Percentiles rank a stretch among this genome's conserved stretches.
phyloP scores from a whole-genome alignment of 2,113 vertebrate genomes.

The Entelurus aequoreus region DNA sequence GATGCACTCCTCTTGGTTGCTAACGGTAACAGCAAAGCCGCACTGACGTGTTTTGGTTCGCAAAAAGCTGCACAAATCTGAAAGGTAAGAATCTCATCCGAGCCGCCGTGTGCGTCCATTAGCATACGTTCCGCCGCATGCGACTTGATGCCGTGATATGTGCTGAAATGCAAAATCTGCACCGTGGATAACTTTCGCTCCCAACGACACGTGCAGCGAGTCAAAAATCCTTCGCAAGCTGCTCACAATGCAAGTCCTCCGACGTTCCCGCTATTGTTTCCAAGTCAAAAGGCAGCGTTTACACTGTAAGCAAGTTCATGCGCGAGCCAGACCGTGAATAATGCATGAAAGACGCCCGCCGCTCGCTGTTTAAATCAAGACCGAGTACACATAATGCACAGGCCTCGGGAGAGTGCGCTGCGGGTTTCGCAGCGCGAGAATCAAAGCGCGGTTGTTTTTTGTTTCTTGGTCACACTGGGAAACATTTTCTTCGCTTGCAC shows the following conservation, averaged over 20 bases:
- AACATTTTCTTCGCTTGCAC: slow-evolving; percentile 33
- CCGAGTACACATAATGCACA: slow-evolving; percentile 52
- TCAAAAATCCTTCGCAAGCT: slow-evolving; percentile 26
- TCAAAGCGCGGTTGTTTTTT: slow-evolving; percentile 38
- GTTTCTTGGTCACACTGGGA: slow-evolving; percentile 32
- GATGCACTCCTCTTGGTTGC: too few species aligned
- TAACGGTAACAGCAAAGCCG: too few species aligned
- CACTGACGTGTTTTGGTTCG: too few species aligned
- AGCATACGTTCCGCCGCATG: background rate
- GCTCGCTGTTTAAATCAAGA: slow-evolving; percentile 51
- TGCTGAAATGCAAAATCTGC: background rate
- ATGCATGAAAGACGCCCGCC: slow-evolving; percentile 50
- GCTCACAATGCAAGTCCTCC: slow-evolving; percentile 8
- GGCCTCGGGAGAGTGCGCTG: slow-evolving; percentile 29
- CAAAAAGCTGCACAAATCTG: too few species aligned
- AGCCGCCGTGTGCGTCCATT: background rate
- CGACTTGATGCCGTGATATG: background rate
- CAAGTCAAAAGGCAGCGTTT: slow-evolving; percentile 40
- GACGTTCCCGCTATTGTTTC: slow-evolving; percentile 24
- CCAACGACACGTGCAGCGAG: slow-evolving; percentile 30
- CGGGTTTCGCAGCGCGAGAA: slow-evolving; percentile 2
- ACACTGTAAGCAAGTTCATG: slow-evolving; percentile 43
- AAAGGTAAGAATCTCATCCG: too few species aligned
- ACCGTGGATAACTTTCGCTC: slow-evolving; percentile 1
- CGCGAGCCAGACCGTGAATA: slow-evolving; percentile 45